Conservation (phyloP, 2,113 vertebrate species). For the Paradisaea rubra region DNA sequence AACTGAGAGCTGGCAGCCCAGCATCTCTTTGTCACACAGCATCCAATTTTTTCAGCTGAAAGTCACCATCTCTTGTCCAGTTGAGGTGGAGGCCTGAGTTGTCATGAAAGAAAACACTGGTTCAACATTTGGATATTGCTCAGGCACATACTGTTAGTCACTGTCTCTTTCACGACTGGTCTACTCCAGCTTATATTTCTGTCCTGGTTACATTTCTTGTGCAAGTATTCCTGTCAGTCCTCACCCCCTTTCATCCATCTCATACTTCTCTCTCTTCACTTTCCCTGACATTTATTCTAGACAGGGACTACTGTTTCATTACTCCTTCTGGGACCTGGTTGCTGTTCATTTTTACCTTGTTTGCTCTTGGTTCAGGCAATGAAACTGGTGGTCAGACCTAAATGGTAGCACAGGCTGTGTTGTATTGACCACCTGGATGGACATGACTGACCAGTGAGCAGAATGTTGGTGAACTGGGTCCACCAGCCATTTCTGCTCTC, state of each 20-base stretch:
- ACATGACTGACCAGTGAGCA: neutral
- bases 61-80: neutral
- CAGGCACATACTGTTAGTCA: neutral
- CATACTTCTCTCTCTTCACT: neutral
- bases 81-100: neutral
- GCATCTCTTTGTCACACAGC: neutral
- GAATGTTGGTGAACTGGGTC: accelerated
- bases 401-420: neutral
- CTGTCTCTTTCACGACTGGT: neutral
- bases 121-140: neutral
- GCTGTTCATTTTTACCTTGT: neutral
- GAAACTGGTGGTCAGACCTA: neutral
- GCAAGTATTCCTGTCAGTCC: neutral
- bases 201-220: neutral
- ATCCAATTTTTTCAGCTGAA: neutral
- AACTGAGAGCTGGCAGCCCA: neutral
- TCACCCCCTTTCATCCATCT: neutral
- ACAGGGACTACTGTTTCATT: neutral
- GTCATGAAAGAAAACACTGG: neutral
- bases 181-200: neutral
- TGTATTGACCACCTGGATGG: neutral
- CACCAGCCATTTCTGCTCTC: neutral
- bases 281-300: neutral
- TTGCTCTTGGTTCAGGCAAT: neutral
- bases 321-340: neutral